These are phyloP conservation scores for Brachyhypopomus occidentalis DNA, from an alignment of 2,113 vertebrate genomes.

Conservation along the genomic window DNA sequence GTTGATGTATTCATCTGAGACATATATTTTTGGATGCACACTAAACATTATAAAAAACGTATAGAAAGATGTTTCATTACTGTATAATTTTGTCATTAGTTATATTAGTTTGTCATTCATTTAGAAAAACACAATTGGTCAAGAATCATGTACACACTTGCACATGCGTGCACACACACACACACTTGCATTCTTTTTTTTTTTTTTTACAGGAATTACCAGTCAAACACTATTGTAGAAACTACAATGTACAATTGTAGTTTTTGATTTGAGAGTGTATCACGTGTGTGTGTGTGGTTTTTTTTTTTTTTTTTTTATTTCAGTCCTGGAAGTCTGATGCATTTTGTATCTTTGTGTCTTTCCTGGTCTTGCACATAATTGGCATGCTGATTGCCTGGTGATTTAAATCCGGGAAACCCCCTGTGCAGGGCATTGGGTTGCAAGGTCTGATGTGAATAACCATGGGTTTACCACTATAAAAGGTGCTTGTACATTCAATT, in stretches of 20 bases:
- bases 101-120: too few relatives aligned
- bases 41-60: constrained; percentile 26
- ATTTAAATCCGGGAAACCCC: neutral
- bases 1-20: constrained; percentile 6
- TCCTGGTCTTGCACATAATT: neutral
- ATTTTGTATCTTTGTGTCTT: neutral
- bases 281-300: neutral
- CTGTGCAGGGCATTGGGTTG: neutral
- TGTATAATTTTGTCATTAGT: constrained; percentile 31
- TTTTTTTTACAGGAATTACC: neutral
- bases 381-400: neutral
- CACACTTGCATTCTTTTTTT: neutral
- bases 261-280: neutral
- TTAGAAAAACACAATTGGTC: neutral
- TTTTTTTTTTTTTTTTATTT: neutral
- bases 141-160: neutral
- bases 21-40: neutral
- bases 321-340: too few relatives aligned
- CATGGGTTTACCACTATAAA: neutral
- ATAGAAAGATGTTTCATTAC: constrained; percentile 42
- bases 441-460: neutral
- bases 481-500: constrained; percentile 20
- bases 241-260: too few relatives aligned
- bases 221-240: neutral
- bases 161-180: too few relatives aligned